Evolutionary conservation across 2,888 invertebrate genomes (phyloP).

Genomic region (Cecidostiba fungosa): DNA sequence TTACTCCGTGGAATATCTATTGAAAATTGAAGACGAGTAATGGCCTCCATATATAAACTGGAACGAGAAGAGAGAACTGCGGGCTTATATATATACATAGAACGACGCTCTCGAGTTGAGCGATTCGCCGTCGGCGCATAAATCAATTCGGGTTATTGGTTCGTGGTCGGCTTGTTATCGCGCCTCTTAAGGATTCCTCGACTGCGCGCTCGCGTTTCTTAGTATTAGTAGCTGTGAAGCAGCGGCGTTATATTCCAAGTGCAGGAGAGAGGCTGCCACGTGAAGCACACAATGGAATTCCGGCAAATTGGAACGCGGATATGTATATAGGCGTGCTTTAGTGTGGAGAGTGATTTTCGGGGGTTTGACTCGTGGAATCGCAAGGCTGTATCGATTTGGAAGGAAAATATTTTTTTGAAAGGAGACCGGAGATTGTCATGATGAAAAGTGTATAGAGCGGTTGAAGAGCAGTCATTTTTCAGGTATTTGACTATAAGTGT

Average conservation of each 20-base stretch:
- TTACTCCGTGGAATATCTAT: background rate
- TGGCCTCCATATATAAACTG: slow-evolving; percentile 41
- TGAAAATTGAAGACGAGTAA: slow-evolving; percentile 54
- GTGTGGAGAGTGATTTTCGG: background rate
- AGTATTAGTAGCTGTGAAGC: background rate
- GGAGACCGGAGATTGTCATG: too few relatives aligned
- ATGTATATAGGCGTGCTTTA: background rate
- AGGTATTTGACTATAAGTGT: background rate
- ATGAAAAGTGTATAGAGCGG: too few relatives aligned
- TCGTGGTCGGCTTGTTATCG: slow-evolving; percentile 54
- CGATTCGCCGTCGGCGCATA: slow-evolving; percentile 47
- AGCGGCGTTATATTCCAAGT: background rate
- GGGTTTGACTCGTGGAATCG: background rate
- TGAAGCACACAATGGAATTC: background rate
- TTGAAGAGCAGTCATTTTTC: background rate
- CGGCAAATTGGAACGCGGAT: background rate
- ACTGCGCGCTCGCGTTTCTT: slow-evolving; percentile 42
- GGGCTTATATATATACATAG: background rate
- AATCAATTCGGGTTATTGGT: slow-evolving; percentile 61
- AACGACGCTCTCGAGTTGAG: slow-evolving; percentile 21
- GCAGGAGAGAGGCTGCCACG: background rate
- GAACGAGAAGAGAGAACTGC: slow-evolving; percentile 35
- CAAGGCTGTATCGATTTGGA: background rate
- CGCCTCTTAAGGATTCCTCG: slow-evolving; percentile 39
- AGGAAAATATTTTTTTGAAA: background rate